Percentiles rank a stretch among this genome's conserved stretches.
phyloP scores from a whole-genome alignment of 2,888 invertebrate species.

The Drosophila pseudotalamancana region DNA sequence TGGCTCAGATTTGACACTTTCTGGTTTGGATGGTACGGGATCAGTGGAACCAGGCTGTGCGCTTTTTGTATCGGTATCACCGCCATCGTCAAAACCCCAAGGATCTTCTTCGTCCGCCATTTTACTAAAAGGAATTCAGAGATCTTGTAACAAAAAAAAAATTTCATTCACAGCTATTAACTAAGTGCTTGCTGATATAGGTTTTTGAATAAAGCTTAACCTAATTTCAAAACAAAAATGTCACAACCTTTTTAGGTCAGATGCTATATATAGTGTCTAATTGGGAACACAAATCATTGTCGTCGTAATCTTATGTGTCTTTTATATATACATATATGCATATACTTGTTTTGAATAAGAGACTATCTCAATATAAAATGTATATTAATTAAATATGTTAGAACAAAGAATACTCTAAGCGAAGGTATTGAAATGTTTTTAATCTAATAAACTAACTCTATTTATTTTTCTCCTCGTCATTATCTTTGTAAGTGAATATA shows the following conservation, averaged over 20 bases:
- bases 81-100: conserved; percentile 85
- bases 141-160: no score
- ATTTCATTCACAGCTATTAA: no score
- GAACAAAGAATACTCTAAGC: conserved; percentile 9
- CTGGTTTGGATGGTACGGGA: conserved; percentile 78
- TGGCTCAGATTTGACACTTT: conserved; percentile 78
- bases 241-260: neutral
- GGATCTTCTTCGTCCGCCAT: conserved; percentile 86
- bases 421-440: neutral
- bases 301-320: conserved; percentile 13
- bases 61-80: conserved; percentile 49
- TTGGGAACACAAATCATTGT: conserved; percentile 5
- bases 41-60: conserved; percentile 64
- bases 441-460: no score
- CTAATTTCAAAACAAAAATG: neutral
- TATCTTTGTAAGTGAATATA: no score
- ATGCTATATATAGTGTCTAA: neutral
- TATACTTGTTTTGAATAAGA: neutral
- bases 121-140: conserved; percentile 37
- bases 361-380: neutral
- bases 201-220: neutral
- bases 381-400: conserved; percentile 1
- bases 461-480: no score
- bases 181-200: no score
- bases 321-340: conserved; percentile 9